phyloP scores from a whole-genome alignment of 2,888 invertebrate genomes.

The Athrips mouffetella region DNA sequence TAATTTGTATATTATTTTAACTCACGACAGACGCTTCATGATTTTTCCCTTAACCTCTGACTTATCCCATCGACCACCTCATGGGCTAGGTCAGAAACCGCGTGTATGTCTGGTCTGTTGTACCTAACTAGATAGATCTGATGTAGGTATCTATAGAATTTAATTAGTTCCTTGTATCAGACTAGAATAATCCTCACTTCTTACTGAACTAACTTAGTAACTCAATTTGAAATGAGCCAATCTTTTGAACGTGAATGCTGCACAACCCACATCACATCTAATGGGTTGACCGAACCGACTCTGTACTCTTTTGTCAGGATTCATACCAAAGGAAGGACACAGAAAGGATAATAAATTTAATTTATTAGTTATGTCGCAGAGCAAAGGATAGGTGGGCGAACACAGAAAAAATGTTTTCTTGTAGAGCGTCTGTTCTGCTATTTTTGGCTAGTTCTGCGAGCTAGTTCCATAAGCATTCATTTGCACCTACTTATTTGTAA shows the following conservation, averaged over 20 bases:
- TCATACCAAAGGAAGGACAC: constrained; percentile 24
- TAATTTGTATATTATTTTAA: too few species aligned
- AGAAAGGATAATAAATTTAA: constrained; percentile 33
- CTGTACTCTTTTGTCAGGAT: constrained; percentile 29
- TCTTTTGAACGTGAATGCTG: background rate
- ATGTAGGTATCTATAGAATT: too few species aligned
- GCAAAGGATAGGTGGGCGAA: constrained; percentile 25
- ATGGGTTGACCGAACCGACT: constrained; percentile 51
- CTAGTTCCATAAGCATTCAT: too few species aligned
- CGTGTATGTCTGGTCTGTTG: too few species aligned
- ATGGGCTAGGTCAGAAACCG: too few species aligned
- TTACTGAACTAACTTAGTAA: background rate
- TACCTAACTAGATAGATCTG: too few species aligned
- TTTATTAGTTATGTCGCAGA: constrained; percentile 22
- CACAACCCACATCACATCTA: constrained; percentile 26
- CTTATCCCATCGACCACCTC: too few species aligned
- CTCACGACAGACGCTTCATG: too few species aligned
- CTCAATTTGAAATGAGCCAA: background rate
- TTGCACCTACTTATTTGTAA: too few species aligned
- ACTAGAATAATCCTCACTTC: background rate
- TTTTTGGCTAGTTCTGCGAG: background rate
- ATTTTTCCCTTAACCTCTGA: too few species aligned
- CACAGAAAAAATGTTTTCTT: constrained; percentile 17
- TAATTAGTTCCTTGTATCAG: too few species aligned
- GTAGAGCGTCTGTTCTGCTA: background rate